Evolutionary conservation across 2,888 invertebrate species (phyloP).

Genomic region (Bimastos eiseni): DNA sequence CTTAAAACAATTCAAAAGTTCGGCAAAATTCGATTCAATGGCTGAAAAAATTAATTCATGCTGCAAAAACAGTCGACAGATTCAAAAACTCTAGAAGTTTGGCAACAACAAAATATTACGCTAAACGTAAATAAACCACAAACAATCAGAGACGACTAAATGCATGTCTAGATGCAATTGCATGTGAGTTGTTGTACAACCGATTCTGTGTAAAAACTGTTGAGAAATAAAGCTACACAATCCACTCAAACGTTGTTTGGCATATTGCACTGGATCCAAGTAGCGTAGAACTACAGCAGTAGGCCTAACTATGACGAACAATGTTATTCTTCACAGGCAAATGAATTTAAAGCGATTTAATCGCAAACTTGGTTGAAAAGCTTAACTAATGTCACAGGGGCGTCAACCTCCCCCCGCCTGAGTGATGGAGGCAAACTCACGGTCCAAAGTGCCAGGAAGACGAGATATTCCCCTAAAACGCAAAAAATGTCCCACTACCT

Average conservation of each 20-base stretch:
- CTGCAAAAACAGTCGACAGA: neutral
- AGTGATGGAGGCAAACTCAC: too few species aligned
- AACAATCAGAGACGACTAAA: neutral
- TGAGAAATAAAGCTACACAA: neutral
- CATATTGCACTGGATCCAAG: neutral
- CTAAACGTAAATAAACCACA: neutral
- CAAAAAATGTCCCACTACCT: too few species aligned
- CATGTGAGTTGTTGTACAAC: neutral
- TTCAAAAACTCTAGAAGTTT: constrained; percentile 10
- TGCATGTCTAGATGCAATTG: neutral
- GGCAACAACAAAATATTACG: neutral
- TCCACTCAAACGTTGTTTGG: neutral
- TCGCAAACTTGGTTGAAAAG: neutral
- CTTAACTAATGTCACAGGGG: too few species aligned
- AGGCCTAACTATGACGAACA: too few species aligned
- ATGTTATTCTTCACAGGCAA: neutral
- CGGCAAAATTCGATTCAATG: neutral
- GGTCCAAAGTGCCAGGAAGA: too few species aligned
- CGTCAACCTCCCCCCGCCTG: too few species aligned
- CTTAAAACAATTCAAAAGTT: neutral
- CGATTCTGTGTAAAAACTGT: neutral
- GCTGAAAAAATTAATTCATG: neutral
- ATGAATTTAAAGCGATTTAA: neutral
- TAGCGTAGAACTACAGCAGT: neutral
- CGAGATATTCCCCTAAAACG: too few species aligned